Percentiles rank a stretch among this genome's conserved stretches.
Evolutionary conservation across 2,888 invertebrate genomes (phyloP).

Genomic region (Agrochola litura): DNA sequence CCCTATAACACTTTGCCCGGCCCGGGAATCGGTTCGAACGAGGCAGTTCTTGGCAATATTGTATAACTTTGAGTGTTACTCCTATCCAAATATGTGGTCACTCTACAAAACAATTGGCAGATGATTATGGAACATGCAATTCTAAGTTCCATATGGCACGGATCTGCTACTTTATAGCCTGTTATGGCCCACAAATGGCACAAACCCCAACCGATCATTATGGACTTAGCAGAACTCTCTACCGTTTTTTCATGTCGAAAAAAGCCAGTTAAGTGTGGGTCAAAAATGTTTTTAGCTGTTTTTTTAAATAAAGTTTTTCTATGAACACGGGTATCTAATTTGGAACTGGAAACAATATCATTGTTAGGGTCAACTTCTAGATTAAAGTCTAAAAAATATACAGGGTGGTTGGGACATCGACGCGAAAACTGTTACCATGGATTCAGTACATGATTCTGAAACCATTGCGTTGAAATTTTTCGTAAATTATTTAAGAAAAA

Average conservation of each 20-base stretch:
- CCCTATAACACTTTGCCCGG: too few species aligned
- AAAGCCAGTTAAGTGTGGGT: slow-evolving; percentile 28
- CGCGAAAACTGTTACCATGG: too few species aligned
- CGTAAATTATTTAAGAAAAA: too few species aligned
- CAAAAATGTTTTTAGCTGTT: slow-evolving; percentile 16
- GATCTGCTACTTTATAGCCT: slow-evolving; percentile 71
- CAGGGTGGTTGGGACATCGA: too few species aligned
- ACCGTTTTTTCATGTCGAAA: slow-evolving; percentile 57
- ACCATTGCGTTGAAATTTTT: too few species aligned
- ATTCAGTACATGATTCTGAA: too few species aligned
- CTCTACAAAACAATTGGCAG: slow-evolving; percentile 64
- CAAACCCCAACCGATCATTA: slow-evolving; percentile 68
- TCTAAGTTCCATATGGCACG: slow-evolving; percentile 74
- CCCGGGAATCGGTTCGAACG: too few species aligned
- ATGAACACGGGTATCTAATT: slow-evolving; percentile 1
- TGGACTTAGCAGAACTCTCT: slow-evolving; percentile 58
- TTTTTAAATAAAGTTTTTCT: slow-evolving; percentile 5
- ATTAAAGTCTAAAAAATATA: too few species aligned
- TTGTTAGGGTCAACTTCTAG: not conserved
- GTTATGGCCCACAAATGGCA: slow-evolving; percentile 52
- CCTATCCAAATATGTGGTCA: slow-evolving; percentile 44
- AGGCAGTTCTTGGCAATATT: too few species aligned
- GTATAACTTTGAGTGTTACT: too few species aligned
- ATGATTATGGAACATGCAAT: slow-evolving; percentile 63
- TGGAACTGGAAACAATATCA: slow-evolving; percentile 1